Base-by-base conservation (phyloP, 2,113 vertebrate species). In the Serilophus lunatus region DNA sequence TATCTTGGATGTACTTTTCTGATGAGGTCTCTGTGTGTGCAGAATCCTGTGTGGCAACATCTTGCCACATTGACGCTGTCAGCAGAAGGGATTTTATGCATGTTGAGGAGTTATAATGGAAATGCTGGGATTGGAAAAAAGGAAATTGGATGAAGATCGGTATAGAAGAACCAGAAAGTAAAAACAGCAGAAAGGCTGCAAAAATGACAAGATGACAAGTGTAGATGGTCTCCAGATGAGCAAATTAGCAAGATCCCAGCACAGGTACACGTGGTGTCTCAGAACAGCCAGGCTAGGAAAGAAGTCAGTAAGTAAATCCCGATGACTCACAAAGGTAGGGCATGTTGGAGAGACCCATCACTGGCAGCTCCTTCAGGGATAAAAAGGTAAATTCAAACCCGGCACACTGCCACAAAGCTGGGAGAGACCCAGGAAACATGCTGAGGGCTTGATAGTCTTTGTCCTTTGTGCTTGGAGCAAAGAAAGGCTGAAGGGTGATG, bases 61-160 rank as follows among this genome's bases (percentile, higher is more conserved):
- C 56, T 85, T 77, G 51, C 74, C 20, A 8, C 35, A 18, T 54
- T 0, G 0, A 33, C 13, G 49, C 16, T 93, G 70, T 57, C 69
- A 75, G 49, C 0, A 0, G 26, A 84, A 74, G 36, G 10, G 18
- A 68, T 75, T 87, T 82, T 59, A 10, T 0, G 0, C 53, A 28
- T 79, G 9, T 63, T 93, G 56, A n/a, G 25, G 47, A 68, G 33
- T 71, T 72, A 45, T 16, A 63, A 76, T n/a, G n/a, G 36, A 82
- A 90, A 61, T 36, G 18, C 45, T 57, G 71, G 69, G 54, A 40
- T 3, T 68, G 36, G 31, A n/a, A 90, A 47, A 14, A 82, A 40
- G 53, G 33, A 81, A 64, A 31, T 23, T 54, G 22, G 28, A 44
- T 69, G 59, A 85, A 31, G 45, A 49, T 10, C 49, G 23, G 26